Base-by-base conservation (phyloP, 2,797 vertebrate species). In the Geotrypetes seraphini region DNA sequence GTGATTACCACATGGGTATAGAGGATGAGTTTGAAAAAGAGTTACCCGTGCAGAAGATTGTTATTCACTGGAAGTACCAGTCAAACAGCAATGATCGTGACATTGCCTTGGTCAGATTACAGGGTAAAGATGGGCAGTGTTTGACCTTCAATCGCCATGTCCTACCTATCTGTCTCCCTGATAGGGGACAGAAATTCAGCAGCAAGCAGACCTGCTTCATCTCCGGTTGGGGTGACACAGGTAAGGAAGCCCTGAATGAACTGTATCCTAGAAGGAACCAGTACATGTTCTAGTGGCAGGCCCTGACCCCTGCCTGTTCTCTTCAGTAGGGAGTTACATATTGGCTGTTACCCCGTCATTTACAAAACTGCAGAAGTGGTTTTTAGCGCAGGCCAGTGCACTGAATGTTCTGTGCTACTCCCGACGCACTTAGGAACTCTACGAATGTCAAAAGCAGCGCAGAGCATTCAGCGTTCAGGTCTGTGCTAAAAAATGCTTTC, bases 141-240 rank as follows among this genome's bases (percentile, higher is more conserved):
- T 70, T 90, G 43, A 66, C 83, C 9, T 90, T 88, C 63, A 89
- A 82, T 64, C 81, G 37, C 23, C 86, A 89, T 1, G 81, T 87
- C 5, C 73, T 71, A n/a, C 73, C 88, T 0, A 60, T 85, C 42
- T 92, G 89, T 65, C 68, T 92, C 32, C 89, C 87, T 0, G 50
- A 63, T 7, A 69, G 56, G 53, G 83, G 40, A 53, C 63, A 62
- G 61, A 73, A 69, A 27, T 68, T 70, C 41, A 71, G 54, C n/a
- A 60, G 72, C 27, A 63, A 58, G 39, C 57, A 64, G 38, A 70
- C 78, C 22, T 92, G 89, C 28, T 65, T 90, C 37, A 90, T 92
- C 47, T 90, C 88, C 0, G 89, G 88, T 46, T 91, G 89, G 89
- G 88, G 88, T 36, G 70, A 88, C 46, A 75, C 88, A 61, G 91